phyloP scores from a whole-genome alignment of 2,888 invertebrate species.

The Melanostoma scalare region DNA sequence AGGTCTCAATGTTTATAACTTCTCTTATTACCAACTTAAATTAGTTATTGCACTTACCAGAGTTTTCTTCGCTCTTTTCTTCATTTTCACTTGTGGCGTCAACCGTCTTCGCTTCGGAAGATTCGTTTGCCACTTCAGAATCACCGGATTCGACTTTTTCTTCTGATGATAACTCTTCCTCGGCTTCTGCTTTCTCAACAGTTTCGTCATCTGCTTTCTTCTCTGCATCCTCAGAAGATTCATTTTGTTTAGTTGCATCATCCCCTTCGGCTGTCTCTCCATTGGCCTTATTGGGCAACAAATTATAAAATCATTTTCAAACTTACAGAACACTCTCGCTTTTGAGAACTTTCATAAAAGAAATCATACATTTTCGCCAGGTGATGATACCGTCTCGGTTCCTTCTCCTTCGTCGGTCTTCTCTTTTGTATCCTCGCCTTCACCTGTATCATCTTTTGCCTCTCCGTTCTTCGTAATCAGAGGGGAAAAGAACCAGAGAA shows the following conservation, averaged over 20 bases:
- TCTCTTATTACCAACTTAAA: constrained; percentile 25
- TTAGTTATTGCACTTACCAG: constrained; percentile 54
- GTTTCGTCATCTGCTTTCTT: constrained; percentile 40
- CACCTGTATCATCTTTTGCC: constrained; percentile 61
- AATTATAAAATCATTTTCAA: constrained; percentile 58
- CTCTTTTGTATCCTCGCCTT: constrained; percentile 48
- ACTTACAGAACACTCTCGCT: constrained; percentile 16
- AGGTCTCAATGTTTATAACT: constrained; percentile 18
- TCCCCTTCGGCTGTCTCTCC: constrained; percentile 67
- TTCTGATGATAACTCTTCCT: neutral
- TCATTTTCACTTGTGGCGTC: constrained; percentile 28
- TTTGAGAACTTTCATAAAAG: constrained; percentile 42
- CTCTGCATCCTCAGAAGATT: constrained; percentile 36
- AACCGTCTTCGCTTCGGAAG: neutral
- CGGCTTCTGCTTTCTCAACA: constrained; percentile 35
- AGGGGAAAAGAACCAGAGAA: constrained; percentile 18
- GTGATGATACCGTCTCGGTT: constrained; percentile 59
- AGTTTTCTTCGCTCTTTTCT: constrained; percentile 37
- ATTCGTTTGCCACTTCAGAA: too few relatives aligned
- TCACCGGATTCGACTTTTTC: constrained; percentile 4
- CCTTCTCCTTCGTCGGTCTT: constrained; percentile 42
- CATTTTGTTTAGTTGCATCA: constrained; percentile 57
- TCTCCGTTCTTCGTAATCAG: constrained; percentile 54
- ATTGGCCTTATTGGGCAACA: constrained; percentile 66
- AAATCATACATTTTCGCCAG: constrained; percentile 58